These are phyloP conservation scores for Coregonus ussuriensis DNA, from an alignment of 2,797 vertebrate species.

Conservation along the genomic window DNA sequence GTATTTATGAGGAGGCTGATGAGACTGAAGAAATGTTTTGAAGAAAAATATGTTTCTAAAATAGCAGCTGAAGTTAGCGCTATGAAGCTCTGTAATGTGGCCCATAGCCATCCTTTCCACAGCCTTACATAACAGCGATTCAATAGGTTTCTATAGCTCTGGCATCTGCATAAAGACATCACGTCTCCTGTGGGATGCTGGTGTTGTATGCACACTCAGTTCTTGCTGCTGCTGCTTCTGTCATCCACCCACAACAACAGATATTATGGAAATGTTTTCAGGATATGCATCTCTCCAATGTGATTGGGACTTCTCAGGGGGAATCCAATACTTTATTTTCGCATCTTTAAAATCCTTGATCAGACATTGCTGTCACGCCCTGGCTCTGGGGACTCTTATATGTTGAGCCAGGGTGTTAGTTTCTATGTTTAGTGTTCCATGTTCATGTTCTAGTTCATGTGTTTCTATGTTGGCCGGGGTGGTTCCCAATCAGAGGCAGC, in stretches of 20 bases:
- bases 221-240: background rate
- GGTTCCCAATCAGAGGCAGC: no score
- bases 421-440: no score
- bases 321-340: background rate
- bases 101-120: constrained; percentile 43
- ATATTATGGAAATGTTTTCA: constrained; percentile 47
- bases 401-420: no score
- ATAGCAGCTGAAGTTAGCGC: constrained; percentile 51
- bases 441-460: no score
- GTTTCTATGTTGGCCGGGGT: no score
- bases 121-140: constrained; percentile 51
- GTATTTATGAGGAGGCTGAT: constrained; percentile 20
- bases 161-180: constrained; percentile 55
- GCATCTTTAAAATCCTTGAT: no score
- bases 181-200: constrained; percentile 53
- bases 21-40: constrained; percentile 19
- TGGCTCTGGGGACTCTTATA: no score
- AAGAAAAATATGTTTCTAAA: constrained; percentile 38
- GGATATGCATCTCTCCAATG: constrained; percentile 44
- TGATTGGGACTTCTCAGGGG: constrained; percentile 30
- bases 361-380: no score
- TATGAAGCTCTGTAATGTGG: constrained; percentile 9
- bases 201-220: constrained; percentile 42
- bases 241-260: constrained; percentile 16
- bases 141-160: constrained; percentile 54